A percentile compares a stretch with the other conserved stretches of the same genome.
Conservation (phyloP, 2,888 invertebrate genomes). For the Cactoblastis cactorum region DNA sequence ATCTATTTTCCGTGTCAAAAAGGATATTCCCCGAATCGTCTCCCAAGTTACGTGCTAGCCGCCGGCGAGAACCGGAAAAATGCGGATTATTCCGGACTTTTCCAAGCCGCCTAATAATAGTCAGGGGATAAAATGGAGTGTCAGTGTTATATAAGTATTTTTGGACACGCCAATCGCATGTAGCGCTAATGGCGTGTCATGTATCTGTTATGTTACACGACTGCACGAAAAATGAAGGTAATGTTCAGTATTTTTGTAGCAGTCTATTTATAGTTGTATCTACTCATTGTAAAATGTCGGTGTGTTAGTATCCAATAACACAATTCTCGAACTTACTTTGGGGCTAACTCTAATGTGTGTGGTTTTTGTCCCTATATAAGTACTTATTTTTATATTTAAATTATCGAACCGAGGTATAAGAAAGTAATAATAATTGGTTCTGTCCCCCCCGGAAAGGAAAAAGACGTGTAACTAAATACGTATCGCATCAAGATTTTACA, state of each 20-base stretch:
- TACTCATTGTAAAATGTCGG: background rate
- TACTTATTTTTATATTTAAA: too few species aligned
- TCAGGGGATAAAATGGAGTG: background rate
- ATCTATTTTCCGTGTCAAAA: conserved; percentile 4
- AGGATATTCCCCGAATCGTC: background rate
- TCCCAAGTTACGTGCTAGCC: background rate
- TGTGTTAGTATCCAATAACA: too few species aligned
- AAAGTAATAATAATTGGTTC: too few species aligned
- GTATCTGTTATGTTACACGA: background rate
- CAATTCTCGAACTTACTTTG: too few species aligned
- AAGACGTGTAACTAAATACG: too few species aligned
- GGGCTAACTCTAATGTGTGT: too few species aligned
- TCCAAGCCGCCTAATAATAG: background rate
- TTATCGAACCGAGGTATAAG: too few species aligned
- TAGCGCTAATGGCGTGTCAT: background rate
- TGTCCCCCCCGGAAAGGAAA: too few species aligned
- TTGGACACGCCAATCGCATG: background rate
- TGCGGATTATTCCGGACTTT: conserved; percentile 1
- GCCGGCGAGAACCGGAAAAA: background rate
- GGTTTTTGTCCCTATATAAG: too few species aligned
- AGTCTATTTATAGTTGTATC: background rate
- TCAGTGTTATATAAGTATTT: background rate
- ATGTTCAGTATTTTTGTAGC: too few species aligned
- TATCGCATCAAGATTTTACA: background rate
- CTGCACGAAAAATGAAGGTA: background rate